A percentile compares a stretch with the other conserved stretches of the same genome.
These are phyloP conservation scores for Ommatoiulus sabulosus DNA, from an alignment of 2,888 invertebrate species.

Conservation along the genomic window DNA sequence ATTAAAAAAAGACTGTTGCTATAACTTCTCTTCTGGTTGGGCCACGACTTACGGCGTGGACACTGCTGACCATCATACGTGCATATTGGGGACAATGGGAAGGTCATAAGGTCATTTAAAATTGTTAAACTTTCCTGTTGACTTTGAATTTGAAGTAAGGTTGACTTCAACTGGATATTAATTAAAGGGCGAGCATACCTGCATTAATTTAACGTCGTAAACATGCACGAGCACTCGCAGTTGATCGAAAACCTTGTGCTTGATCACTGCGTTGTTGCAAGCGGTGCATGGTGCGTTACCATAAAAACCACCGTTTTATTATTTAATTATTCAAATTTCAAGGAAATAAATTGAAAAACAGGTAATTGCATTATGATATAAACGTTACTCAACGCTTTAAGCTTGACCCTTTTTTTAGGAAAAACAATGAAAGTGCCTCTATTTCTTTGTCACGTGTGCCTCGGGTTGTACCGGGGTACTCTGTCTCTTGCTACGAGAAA, in stretches of 20 bases:
- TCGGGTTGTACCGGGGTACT: neutral
- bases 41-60: too few relatives aligned
- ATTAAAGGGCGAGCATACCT: neutral
- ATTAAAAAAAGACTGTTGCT: too few relatives aligned
- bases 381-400: neutral
- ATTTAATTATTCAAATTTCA: neutral
- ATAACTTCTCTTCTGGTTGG: too few relatives aligned
- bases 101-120: too few relatives aligned
- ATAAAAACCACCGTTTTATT: neutral
- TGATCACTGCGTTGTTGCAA: neutral
- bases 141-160: neutral
- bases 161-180: neutral
- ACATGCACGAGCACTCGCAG: neutral
- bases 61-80: too few relatives aligned
- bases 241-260: neutral
- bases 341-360: neutral
- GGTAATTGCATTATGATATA: slow-evolving; percentile 15
- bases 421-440: neutral
- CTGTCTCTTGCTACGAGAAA: slow-evolving; percentile 7
- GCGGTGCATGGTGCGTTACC: neutral
- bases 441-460: neutral
- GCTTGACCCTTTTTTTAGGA: neutral
- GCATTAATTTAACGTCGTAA: neutral
- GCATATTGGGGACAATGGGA: too few relatives aligned
- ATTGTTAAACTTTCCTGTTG: neutral